Evolutionary conservation across 2,797 vertebrate species (phyloP).

Genomic region (Neosilurus hyrtlii): DNA sequence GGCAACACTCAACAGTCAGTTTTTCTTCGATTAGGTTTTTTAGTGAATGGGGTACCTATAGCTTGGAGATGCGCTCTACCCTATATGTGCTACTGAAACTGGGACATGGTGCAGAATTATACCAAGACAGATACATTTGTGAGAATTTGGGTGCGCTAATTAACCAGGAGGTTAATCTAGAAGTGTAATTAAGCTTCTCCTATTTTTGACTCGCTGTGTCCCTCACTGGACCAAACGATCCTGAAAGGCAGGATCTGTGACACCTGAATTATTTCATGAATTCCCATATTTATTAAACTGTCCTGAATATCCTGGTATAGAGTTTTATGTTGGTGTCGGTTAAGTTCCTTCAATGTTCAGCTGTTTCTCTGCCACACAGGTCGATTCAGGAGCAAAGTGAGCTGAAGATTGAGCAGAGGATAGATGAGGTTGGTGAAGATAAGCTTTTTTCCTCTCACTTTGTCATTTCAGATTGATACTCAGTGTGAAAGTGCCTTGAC

Average conservation of each 20-base stretch:
- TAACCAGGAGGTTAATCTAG: background rate
- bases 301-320: background rate
- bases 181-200: background rate
- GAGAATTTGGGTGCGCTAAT: background rate
- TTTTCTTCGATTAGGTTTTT: background rate
- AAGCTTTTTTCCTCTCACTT: background rate
- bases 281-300: background rate
- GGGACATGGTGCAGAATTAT: background rate
- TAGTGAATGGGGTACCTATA: background rate
- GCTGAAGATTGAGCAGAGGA: slow-evolving; percentile 87
- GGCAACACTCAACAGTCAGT: background rate
- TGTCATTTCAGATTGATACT: background rate
- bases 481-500: background rate
- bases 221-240: background rate
- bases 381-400: slow-evolving; percentile 91
- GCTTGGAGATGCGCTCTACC: too few species aligned
- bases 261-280: background rate
- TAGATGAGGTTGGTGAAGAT: slow-evolving; percentile 87
- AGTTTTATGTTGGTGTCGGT: background rate
- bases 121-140: background rate
- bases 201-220: background rate
- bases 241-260: too few species aligned
- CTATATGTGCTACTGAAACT: background rate
- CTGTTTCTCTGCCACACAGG: slow-evolving; percentile 64
- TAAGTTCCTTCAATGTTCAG: background rate